Evolutionary conservation across 1,140 invertebrate species (phyloP).

Genomic region (Octopus sinensis): DNA sequence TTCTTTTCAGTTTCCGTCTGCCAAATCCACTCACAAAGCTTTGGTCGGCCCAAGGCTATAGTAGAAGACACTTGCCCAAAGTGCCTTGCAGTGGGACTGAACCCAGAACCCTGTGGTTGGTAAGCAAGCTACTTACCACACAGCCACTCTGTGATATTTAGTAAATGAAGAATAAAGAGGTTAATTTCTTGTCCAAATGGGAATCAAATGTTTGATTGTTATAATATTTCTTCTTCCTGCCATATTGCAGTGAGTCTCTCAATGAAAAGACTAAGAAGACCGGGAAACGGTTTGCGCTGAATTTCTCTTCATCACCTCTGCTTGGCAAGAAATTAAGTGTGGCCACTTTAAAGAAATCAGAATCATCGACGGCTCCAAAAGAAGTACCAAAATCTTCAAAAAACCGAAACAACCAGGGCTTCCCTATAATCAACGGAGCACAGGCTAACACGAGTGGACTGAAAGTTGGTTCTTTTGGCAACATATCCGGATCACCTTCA

Average conservation of each 20-base stretch:
- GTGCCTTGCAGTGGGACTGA: too few relatives aligned
- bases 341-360: neutral
- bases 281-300: slow-evolving; percentile 9
- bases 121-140: too few relatives aligned
- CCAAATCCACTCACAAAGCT: too few relatives aligned
- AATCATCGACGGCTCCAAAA: neutral
- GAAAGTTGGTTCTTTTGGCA: neutral
- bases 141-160: too few relatives aligned
- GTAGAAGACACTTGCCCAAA: too few relatives aligned
- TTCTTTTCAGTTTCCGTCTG: too few relatives aligned
- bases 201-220: neutral
- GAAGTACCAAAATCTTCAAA: neutral
- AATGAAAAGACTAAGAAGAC: neutral
- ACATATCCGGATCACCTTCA: neutral
- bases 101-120: too few relatives aligned
- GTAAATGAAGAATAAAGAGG: too few relatives aligned
- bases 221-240: neutral
- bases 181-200: too few relatives aligned
- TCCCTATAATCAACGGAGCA: neutral
- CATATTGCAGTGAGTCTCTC: neutral
- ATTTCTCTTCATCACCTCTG: slow-evolving; percentile 1
- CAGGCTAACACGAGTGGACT: neutral
- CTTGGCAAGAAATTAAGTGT: neutral
- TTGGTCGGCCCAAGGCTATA: too few relatives aligned
- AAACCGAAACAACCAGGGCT: neutral